Conservation (phyloP, 2,888 invertebrate genomes). For the Cephus sareptanus region DNA sequence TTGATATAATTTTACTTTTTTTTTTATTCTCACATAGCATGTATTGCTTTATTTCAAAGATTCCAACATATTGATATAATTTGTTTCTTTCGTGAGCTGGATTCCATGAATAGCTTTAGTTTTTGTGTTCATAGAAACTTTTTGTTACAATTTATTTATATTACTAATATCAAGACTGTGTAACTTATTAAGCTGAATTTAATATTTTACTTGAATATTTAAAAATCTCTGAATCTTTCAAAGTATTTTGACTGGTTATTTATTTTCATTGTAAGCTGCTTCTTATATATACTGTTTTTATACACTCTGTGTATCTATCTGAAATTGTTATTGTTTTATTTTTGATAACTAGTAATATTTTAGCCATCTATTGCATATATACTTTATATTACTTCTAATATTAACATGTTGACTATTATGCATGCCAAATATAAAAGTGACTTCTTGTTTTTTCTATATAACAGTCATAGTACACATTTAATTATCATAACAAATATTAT, state of each 20-base stretch:
- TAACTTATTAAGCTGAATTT: background rate
- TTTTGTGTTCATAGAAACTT: background rate
- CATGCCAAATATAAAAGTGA: background rate
- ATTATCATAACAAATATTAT: background rate
- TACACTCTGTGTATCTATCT: background rate
- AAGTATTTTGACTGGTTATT: background rate
- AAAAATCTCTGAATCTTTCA: background rate
- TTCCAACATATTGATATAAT: background rate
- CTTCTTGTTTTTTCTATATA: background rate
- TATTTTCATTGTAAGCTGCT: background rate
- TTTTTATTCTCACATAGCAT: background rate
- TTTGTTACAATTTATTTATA: background rate
- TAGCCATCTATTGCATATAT: background rate
- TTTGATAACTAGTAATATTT: background rate
- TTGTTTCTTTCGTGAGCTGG: background rate
- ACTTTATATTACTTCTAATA: background rate
- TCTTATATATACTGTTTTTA: background rate
- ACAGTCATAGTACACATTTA: background rate
- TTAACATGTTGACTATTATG: background rate
- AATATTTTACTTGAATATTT: background rate
- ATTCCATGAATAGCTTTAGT: background rate
- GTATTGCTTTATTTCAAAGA: background rate
- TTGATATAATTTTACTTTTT: background rate
- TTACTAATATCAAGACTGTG: background rate
- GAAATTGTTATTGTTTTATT: background rate